phyloP scores from a whole-genome alignment of 2,797 vertebrate genomes.

The Molossus molossus region DNA sequence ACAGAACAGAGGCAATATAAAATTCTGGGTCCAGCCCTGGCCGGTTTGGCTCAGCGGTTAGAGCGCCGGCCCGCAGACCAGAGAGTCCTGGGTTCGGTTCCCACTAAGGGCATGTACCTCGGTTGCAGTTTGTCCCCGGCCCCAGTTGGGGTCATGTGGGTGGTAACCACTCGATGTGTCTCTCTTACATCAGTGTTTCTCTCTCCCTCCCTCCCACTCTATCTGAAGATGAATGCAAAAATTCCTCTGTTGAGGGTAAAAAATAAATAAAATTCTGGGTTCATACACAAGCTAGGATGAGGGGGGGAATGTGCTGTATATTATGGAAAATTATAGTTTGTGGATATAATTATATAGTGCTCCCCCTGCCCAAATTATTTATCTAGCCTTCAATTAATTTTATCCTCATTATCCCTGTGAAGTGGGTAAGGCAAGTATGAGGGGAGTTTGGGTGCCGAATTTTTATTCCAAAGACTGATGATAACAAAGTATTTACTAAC shows the following conservation, averaged over 20 bases:
- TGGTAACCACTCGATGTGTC: too few relatives aligned
- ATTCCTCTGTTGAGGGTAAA: too few relatives aligned
- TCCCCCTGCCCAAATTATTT: background rate
- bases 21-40: slow-evolving; percentile 56
- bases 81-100: too few relatives aligned
- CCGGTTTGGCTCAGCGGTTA: too few relatives aligned
- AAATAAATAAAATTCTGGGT: slow-evolving; percentile 58
- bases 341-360: background rate
- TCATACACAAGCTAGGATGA: slow-evolving; percentile 49
- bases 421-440: background rate
- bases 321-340: background rate
- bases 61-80: too few relatives aligned
- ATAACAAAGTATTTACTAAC: background rate
- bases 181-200: too few relatives aligned
- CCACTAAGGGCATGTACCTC: too few relatives aligned
- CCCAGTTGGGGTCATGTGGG: too few relatives aligned
- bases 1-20: slow-evolving; percentile 72
- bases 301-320: background rate
- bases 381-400: background rate
- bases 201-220: too few relatives aligned
- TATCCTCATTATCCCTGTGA: background rate
- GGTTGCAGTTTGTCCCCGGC: too few relatives aligned
- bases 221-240: too few relatives aligned
- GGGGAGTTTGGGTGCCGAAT: background rate
- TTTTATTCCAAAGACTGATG: background rate